A percentile compares a stretch with the other conserved stretches of the same genome.
Evolutionary conservation across 2,797 vertebrate genomes (phyloP).

Genomic region (Apogon hyalosoma): DNA sequence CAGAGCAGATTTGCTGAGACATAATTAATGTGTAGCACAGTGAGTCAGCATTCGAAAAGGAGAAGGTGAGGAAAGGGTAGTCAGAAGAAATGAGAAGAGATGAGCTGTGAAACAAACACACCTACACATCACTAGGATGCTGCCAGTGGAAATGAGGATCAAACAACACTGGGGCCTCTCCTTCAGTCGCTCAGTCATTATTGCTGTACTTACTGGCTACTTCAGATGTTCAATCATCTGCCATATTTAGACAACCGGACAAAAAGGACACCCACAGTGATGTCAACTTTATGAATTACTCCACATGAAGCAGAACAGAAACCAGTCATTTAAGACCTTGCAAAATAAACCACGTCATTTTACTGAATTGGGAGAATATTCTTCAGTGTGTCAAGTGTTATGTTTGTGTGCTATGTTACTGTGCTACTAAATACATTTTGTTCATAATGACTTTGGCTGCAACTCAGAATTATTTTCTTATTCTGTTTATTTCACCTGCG

Average conservation of each 20-base stretch:
- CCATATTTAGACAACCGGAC: slow-evolving; percentile 13
- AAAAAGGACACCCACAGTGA: slow-evolving; percentile 26
- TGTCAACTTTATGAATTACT: slow-evolving; percentile 12
- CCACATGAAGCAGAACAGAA: background rate
- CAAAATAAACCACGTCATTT: slow-evolving; percentile 16
- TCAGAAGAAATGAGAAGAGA: background rate
- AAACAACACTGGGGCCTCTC: slow-evolving; percentile 24
- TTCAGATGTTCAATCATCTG: slow-evolving; percentile 25
- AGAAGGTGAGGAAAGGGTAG: slow-evolving; percentile 13
- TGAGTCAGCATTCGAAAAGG: slow-evolving; percentile 37
- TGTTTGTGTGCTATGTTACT: background rate
- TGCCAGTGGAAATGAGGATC: slow-evolving; percentile 10
- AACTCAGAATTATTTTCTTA: too few species aligned
- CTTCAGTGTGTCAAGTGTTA: background rate
- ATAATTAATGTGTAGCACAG: slow-evolving; percentile 29
- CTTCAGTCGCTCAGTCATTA: slow-evolving; percentile 12
- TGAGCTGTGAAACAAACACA: slow-evolving; percentile 7
- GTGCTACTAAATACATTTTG: background rate
- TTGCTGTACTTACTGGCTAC: slow-evolving; percentile 7
- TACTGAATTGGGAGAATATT: background rate
- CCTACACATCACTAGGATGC: slow-evolving; percentile 10
- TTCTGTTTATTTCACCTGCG: too few species aligned
- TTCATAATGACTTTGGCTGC: background rate
- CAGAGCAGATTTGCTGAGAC: slow-evolving; percentile 1
- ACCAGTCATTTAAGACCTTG: slow-evolving; percentile 17